Percentiles rank a stretch among this genome's conserved stretches.
Conservation (phyloP, 2,888 invertebrate species). For the Halictus quadricinctus region DNA sequence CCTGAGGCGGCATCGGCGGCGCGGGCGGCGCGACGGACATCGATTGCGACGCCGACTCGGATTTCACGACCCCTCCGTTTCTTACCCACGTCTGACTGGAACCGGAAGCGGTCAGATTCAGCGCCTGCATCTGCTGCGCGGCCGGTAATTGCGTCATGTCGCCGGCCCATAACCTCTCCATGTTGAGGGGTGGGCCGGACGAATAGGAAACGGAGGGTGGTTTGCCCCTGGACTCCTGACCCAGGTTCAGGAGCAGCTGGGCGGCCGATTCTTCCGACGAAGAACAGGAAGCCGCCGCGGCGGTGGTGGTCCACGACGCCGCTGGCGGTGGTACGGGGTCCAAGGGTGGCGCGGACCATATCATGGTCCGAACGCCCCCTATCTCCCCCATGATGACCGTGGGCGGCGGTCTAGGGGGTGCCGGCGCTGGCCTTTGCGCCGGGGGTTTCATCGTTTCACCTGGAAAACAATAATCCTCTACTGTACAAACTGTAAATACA, state of each 20-base stretch:
- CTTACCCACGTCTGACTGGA: conserved; percentile 80
- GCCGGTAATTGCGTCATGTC: conserved; percentile 93
- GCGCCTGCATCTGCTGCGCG: conserved; percentile 90
- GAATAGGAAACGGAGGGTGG: conserved; percentile 77
- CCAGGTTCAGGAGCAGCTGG: conserved; percentile 89
- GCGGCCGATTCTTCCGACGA: conserved; percentile 85
- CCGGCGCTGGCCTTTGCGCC: conserved; percentile 78
- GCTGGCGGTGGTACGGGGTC: conserved; percentile 84
- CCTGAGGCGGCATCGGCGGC: conserved; percentile 82
- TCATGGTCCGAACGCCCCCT: conserved; percentile 91
- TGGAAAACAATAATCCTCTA: conserved; percentile 45
- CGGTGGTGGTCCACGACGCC: conserved; percentile 84
- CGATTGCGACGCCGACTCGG: conserved; percentile 76
- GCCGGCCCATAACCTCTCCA: conserved; percentile 96
- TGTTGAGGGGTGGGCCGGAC: conserved; percentile 88
- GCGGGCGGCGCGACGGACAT: conserved; percentile 79
- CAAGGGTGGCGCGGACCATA: conserved; percentile 86
- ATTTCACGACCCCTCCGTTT: conserved; percentile 78
- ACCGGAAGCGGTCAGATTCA: conserved; percentile 86
- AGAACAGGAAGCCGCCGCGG: conserved; percentile 84
- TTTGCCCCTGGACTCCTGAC: conserved; percentile 87
- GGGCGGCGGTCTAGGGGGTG: conserved; percentile 87
- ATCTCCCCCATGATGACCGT: conserved; percentile 97
- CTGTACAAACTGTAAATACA: neutral
- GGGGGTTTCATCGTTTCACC: conserved; percentile 82